Percentiles rank a stretch among this genome's conserved stretches.
These are phyloP conservation scores for Spilarctia lutea DNA, from an alignment of 2,888 invertebrate species.

Conservation along the genomic window DNA sequence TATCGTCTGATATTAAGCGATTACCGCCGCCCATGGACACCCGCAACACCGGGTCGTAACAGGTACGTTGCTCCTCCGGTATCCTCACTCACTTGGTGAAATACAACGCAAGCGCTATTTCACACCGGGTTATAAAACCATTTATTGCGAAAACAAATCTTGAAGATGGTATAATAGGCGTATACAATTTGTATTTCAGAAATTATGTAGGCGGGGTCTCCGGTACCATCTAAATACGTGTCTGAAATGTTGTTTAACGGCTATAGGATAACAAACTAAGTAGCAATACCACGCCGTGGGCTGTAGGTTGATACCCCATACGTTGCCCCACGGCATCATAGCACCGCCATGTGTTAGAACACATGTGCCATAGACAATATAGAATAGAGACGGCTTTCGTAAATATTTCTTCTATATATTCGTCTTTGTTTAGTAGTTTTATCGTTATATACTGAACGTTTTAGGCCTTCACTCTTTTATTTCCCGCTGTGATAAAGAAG, in stretches of 20 bases:
- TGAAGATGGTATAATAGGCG: not conserved
- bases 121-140: too few species aligned
- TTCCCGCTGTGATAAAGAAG: too few species aligned
- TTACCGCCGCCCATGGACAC: too few species aligned
- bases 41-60: too few species aligned
- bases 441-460: not conserved
- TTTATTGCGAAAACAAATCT: not conserved
- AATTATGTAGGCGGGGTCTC: not conserved
- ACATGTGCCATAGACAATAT: constrained; percentile 9
- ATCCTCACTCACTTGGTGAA: too few species aligned
- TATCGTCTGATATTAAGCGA: too few species aligned
- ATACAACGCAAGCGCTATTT: too few species aligned
- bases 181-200: not conserved
- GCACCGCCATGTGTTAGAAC: constrained; percentile 17
- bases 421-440: not conserved
- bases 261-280: constrained; percentile 2
- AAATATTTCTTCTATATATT: not conserved
- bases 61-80: too few species aligned
- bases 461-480: too few species aligned
- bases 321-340: constrained; percentile 8
- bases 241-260: not conserved
- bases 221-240: not conserved
- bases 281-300: not conserved
- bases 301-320: constrained; percentile 6
- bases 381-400: not conserved